Conservation (phyloP, 2,888 invertebrate genomes). For the Muschampia plurimacula region DNA sequence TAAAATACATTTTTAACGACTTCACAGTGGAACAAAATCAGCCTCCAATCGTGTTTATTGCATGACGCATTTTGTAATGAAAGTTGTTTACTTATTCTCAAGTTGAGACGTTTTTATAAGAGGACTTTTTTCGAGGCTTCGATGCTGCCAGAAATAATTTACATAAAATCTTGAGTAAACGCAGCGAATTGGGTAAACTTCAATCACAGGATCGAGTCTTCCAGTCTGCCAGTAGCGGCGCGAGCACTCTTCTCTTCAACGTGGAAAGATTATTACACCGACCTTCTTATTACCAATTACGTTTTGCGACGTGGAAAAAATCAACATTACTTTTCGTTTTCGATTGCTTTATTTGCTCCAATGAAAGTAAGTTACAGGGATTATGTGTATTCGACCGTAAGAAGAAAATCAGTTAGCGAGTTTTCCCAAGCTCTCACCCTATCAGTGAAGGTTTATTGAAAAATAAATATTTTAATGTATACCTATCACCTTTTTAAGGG, state of each 20-base stretch:
- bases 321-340: slow-evolving; percentile 47
- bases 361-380: slow-evolving; percentile 58
- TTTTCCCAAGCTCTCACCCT: slow-evolving; percentile 51
- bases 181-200: slow-evolving; percentile 72
- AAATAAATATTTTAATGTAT: slow-evolving; percentile 73
- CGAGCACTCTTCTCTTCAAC: slow-evolving; percentile 39
- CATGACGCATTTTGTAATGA: slow-evolving; percentile 8
- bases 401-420: slow-evolving; percentile 56
- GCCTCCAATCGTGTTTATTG: background rate
- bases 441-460: slow-evolving; percentile 59
- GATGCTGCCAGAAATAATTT: slow-evolving; percentile 64
- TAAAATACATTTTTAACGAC: background rate
- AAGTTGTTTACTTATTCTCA: slow-evolving; percentile 33
- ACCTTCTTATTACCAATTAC: slow-evolving; percentile 43
- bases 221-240: slow-evolving; percentile 51
- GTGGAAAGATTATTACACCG: slow-evolving; percentile 42
- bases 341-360: slow-evolving; percentile 54
- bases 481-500: slow-evolving; percentile 63
- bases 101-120: slow-evolving; percentile 43
- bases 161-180: slow-evolving; percentile 72
- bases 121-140: slow-evolving; percentile 52
- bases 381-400: slow-evolving; percentile 57
- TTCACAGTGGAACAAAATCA: background rate
- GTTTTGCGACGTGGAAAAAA: slow-evolving; percentile 38
- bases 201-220: slow-evolving; percentile 62